Evolutionary conservation across 2,113 vertebrate species (phyloP), one percentile per base, ranked within the genome.

Genomic region (Phalacrocorax aristotelis): DNA sequence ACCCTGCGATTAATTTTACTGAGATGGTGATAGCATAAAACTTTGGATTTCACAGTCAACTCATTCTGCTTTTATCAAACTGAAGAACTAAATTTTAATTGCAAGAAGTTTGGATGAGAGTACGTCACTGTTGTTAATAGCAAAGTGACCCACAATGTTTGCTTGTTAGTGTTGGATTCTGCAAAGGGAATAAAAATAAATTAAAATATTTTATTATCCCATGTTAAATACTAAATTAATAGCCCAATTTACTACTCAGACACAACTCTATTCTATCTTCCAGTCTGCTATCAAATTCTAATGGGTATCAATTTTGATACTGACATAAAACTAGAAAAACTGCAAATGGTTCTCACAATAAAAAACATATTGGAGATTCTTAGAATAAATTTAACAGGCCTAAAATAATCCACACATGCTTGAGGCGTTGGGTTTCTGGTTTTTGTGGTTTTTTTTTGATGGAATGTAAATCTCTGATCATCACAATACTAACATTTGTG

Each of bases 181-280:
- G 51, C 48, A 72, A 52, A 48, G 30, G 62, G 25, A 86, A 93
- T 54, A 83, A 80, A 91, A 79, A 68, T 19, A 80, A 61, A 74
- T 78, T 57, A 84, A 83, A 87, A 49, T 79, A n/a, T 82, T 93
- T 91, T 87, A 93, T 81, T 82, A 87, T 38, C 46, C 51, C 65
- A 22, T 38, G 44, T 61, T 77, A 97, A 87, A 90, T 74, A 81
- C 64, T 90, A 95, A 85, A 93, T 88, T 87, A 95, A 94, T 57
- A 65, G 51, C 15, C 64, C 51, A 42, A 82, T 96, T 90, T 92
- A 90, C 44, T 71, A 60, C 29, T 51, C 46, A 82, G 49, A 61
- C 26, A 68, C 66, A n/a, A 69, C 7, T 77, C 38, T 22, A 22
- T 93, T 89, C 83, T 65, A 34, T 87, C 48, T 87, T 66, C 32